Conservation (phyloP, 2,888 invertebrate genomes). For the Aspidapion aeneum region DNA sequence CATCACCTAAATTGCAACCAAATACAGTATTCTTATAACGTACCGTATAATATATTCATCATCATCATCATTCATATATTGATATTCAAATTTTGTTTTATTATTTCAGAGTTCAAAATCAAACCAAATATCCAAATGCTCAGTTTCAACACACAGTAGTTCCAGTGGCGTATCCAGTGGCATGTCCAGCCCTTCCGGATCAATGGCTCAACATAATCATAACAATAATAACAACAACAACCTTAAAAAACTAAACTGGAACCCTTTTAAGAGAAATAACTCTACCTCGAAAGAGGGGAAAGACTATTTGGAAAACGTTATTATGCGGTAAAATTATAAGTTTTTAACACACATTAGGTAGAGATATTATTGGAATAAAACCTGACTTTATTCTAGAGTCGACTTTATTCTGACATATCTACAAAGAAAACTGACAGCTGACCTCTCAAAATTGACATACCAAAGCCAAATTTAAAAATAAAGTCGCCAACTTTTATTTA, state of each 20-base stretch:
- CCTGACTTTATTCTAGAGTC: too few species aligned
- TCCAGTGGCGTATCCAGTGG: slow-evolving; percentile 57
- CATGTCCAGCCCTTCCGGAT: slow-evolving; percentile 56
- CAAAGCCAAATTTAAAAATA: too few species aligned
- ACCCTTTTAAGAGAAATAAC: slow-evolving; percentile 64
- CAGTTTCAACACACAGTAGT: slow-evolving; percentile 54
- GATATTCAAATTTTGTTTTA: slow-evolving; percentile 7
- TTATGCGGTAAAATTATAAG: slow-evolving; percentile 21
- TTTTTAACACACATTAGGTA: too few species aligned
- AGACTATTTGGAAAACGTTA: slow-evolving; percentile 47
- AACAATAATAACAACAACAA: slow-evolving; percentile 33
- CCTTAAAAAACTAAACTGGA: slow-evolving; percentile 54
- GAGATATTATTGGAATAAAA: too few species aligned
- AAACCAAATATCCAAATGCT: slow-evolving; percentile 47
- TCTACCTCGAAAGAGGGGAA: slow-evolving; percentile 54
- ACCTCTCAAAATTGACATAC: too few species aligned
- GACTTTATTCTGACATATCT: too few species aligned
- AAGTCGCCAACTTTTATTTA: too few species aligned
- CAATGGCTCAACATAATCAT: slow-evolving; percentile 48
- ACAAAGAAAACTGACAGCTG: too few species aligned
- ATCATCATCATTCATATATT: too few species aligned
- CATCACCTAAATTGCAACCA: too few species aligned
- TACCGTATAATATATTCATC: too few species aligned
- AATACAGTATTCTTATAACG: too few species aligned
- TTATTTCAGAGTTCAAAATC: slow-evolving; percentile 43